phyloP scores from a whole-genome alignment of 2,797 vertebrate genomes.

The Acipenser ruthenus region DNA sequence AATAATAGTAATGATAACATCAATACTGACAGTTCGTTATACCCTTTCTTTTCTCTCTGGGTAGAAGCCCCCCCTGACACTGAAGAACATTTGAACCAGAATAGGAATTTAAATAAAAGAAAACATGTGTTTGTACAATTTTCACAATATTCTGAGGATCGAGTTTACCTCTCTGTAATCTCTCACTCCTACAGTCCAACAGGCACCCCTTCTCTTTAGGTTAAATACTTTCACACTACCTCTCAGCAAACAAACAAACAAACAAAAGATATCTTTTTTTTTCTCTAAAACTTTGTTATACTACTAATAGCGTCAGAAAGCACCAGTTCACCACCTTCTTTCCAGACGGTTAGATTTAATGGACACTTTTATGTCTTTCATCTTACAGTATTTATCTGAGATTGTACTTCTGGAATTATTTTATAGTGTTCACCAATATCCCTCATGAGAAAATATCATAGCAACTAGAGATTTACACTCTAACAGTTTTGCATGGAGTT shows the following conservation, averaged over 20 bases:
- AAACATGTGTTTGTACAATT: conserved; percentile 62
- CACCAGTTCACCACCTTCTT: conserved; percentile 46
- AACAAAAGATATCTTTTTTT: conserved; percentile 37
- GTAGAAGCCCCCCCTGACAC: conserved; percentile 60
- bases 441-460: conserved; percentile 8
- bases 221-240: conserved; percentile 66
- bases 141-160: conserved; percentile 66
- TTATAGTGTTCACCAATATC: conserved; percentile 41
- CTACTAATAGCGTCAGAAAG: conserved; percentile 19
- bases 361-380: conserved; percentile 53
- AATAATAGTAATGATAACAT: conserved; percentile 24
- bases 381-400: conserved; percentile 59
- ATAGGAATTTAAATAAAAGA: conserved; percentile 55
- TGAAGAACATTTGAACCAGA: conserved; percentile 66
- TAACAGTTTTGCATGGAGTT: no score
- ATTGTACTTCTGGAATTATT: conserved; percentile 46
- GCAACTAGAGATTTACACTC: no score
- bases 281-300: conserved; percentile 59
- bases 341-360: conserved; percentile 22
- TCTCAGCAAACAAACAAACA: conserved; percentile 51
- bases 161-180: conserved; percentile 55
- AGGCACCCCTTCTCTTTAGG: conserved; percentile 40
- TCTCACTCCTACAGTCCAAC: conserved; percentile 51
- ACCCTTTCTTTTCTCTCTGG: conserved; percentile 64
- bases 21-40: conserved; percentile 69